Evolutionary conservation across 2,113 vertebrate genomes (phyloP).

Genomic region (Aspidoscelis tigris): DNA sequence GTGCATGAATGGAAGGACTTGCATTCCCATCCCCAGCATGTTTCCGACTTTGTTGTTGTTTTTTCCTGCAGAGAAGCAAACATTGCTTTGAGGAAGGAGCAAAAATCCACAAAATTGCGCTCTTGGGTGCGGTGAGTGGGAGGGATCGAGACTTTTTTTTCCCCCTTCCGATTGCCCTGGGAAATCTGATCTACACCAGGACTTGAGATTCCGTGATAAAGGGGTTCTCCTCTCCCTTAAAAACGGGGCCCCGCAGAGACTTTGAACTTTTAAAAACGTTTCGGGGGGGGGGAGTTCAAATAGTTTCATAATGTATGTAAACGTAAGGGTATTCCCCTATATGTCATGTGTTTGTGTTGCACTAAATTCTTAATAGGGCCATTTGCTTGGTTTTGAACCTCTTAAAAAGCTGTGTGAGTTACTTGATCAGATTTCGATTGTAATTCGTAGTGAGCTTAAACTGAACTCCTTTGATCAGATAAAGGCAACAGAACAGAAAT

Average conservation of each 20-base stretch:
- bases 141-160: neutral
- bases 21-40: no score
- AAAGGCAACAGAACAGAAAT: neutral
- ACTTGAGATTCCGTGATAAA: conserved; percentile 12
- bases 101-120: neutral
- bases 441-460: neutral
- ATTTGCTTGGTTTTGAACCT: neutral
- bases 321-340: neutral
- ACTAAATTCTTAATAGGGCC: neutral
- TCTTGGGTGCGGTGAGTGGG: neutral
- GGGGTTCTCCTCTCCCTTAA: neutral
- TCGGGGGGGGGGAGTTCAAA: neutral
- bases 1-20: neutral
- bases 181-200: conserved; percentile 20
- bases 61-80: neutral
- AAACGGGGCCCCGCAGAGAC: neutral
- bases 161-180: conserved; percentile 12
- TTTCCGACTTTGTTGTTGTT: neutral
- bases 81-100: neutral
- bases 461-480: neutral
- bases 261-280: conserved; percentile 15
- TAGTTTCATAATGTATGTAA: neutral
- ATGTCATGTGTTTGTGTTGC: neutral
- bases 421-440: neutral
- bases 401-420: neutral